phyloP scores from a whole-genome alignment of 2,888 invertebrate genomes.

The Dicycla oo region DNA sequence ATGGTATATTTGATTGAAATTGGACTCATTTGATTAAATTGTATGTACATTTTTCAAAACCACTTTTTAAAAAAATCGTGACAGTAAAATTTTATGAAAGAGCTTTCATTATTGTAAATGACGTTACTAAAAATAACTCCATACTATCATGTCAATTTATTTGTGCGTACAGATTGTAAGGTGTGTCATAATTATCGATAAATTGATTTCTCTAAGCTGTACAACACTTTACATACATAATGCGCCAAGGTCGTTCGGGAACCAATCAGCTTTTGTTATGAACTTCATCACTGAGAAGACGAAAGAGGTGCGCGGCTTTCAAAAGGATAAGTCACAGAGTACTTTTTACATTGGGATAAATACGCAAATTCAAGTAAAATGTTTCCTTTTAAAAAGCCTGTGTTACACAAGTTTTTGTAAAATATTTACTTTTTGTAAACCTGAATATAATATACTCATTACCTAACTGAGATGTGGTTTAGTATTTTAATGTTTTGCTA shows the following conservation, averaged over 20 bases:
- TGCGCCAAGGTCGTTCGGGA: constrained; percentile 81
- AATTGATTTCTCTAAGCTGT: not conserved
- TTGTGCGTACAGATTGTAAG: not conserved
- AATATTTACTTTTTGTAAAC: not conserved
- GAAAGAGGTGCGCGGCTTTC: constrained; percentile 66
- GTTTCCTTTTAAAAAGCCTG: not conserved
- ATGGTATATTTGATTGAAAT: not conserved
- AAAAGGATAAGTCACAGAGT: constrained; percentile 56
- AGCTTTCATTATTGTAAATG: not conserved
- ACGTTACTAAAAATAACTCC: not conserved
- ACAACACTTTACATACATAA: constrained; percentile 81
- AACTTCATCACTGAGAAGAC: constrained; percentile 71
- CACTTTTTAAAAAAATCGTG: not conserved
- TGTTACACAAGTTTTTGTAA: not conserved
- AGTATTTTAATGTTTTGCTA: not conserved
- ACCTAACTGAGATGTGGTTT: not conserved
- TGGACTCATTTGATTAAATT: not conserved
- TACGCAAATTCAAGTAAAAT: not conserved
- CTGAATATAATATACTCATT: no score
- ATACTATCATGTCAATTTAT: not conserved
- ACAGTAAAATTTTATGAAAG: not conserved
- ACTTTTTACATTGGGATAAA: no score
- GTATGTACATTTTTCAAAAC: not conserved
- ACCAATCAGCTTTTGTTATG: constrained; percentile 75
- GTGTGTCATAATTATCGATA: constrained; percentile 24